Base-by-base conservation (phyloP, 2,797 vertebrate species). In the Sphaeramia orbicularis region DNA sequence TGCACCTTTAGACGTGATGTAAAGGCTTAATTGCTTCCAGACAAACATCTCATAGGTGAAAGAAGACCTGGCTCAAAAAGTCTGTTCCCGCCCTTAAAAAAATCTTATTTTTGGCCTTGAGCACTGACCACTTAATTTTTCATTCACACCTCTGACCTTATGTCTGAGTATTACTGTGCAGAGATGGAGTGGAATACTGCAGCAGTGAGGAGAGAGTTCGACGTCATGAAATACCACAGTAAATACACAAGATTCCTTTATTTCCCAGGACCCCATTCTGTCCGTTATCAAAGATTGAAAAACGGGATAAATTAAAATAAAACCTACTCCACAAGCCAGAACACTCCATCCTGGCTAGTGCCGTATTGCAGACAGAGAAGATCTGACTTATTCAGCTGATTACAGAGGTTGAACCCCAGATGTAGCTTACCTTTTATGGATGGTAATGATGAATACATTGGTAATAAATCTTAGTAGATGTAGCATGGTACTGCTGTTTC, bases 11-110 rank as follows among this genome's bases (percentile, higher is more conserved):
- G 67, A 73, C 41, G 32, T 81, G 71, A 87, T 80, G 74, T 80
- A 85, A 86, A 83, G 59, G 58, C 53, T 43, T 81, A 88, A 89
- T 86, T 76, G 61, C 64, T 89, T 89, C 89, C 88, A 90, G 89
- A 72, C 68, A 85, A 83, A 77, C 70, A 80, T 80, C 37, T 76
- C 69, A 56, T 51, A 79, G 66, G 69, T 81, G 65, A 85, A 78
- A 71, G 82, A 80, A 80, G 77, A 76, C 35, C 74, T 87, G 82
- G 73, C 72, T 44, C 7, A 15, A 68, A 30, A 70, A 74, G 13
- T 42, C 38, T 50, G 27, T 75, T 76, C 59, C 71, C 60, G 35
- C 76, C 74, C 72, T 65, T 57, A 73, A 50, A 49, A 44, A 83
- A 76, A 65, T 81, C 80, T 76, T 85, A 75, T 69, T 75, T 62